A percentile compares a stretch with the other conserved stretches of the same genome.
These are phyloP conservation scores for Sinodicranocentrus sp. DNA, from an alignment of 2,888 invertebrate genomes.

Conservation along the genomic window DNA sequence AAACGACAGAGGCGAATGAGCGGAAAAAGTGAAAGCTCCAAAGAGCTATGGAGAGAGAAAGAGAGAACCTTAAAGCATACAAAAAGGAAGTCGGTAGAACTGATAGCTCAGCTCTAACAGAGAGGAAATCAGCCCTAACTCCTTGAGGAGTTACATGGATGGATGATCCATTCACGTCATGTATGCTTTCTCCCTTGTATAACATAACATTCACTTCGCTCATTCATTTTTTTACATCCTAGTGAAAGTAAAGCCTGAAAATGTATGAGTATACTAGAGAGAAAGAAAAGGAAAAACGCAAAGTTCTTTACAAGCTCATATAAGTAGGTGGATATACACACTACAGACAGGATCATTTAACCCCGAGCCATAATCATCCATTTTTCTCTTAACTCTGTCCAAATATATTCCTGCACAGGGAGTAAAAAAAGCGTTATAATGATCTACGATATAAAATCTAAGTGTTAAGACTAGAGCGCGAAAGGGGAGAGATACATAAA, in stretches of 20 bases:
- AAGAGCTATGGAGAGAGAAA: neutral
- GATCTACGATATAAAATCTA: neutral
- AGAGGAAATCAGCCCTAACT: slow-evolving; percentile 27
- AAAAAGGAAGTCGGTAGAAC: slow-evolving; percentile 6
- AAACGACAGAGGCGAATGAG: slow-evolving; percentile 6
- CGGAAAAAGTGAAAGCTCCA: neutral
- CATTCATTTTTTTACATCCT: neutral
- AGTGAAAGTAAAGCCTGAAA: neutral
- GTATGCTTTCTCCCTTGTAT: slow-evolving; percentile 14
- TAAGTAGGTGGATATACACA: slow-evolving; percentile 2
- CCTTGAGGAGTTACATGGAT: slow-evolving; percentile 32
- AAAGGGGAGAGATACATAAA: neutral
- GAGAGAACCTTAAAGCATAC: slow-evolving; percentile 4
- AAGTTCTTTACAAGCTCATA: too few relatives aligned
- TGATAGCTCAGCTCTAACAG: neutral
- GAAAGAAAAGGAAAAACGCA: neutral
- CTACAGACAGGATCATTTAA: slow-evolving; percentile 16
- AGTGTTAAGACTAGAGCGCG: too few relatives aligned
- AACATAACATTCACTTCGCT: slow-evolving; percentile 6
- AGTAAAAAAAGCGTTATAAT: neutral
- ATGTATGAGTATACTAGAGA: neutral
- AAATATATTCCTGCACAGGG: neutral
- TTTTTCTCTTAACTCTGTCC: slow-evolving; percentile 1
- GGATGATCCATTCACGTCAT: slow-evolving; percentile 33
- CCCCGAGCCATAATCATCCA: slow-evolving; percentile 27